phyloP scores from a whole-genome alignment of 2,113 vertebrate genomes.

The Benthochromis sp. region DNA sequence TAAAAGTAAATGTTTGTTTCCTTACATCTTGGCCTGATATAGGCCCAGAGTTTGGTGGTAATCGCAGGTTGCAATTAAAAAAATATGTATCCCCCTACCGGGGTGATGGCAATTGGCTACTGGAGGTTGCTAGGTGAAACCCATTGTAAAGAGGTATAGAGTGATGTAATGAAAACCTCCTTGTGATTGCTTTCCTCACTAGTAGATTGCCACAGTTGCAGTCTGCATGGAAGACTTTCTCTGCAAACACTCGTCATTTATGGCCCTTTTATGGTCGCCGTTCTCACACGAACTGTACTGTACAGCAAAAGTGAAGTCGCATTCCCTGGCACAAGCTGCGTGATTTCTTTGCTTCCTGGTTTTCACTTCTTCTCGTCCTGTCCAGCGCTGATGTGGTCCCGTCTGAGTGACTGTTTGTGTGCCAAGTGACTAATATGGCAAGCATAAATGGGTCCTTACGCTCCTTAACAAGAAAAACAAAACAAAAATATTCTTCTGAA shows the following conservation, averaged over 20 bases:
- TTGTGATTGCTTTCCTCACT: neutral
- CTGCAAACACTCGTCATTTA: neutral
- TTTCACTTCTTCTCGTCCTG: neutral
- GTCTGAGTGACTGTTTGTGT: neutral
- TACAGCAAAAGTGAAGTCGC: neutral
- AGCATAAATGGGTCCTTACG: neutral
- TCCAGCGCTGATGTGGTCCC: neutral
- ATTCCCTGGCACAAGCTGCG: neutral
- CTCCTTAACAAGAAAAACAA: neutral
- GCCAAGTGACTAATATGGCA: neutral
- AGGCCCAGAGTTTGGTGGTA: neutral
- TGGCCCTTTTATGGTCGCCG: neutral
- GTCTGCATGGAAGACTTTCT: neutral
- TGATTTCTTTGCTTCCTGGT: neutral
- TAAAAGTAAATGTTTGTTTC: neutral
- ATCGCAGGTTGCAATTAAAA: neutral
- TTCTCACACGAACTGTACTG: neutral
- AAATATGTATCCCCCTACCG: neutral
- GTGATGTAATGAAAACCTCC: neutral
- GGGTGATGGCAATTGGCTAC: neutral
- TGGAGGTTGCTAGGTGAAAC: neutral
- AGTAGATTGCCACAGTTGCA: neutral
- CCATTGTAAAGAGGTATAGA: neutral
- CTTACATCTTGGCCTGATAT: neutral
- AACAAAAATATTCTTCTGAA: neutral